phyloP scores from a whole-genome alignment of 2,888 invertebrate species.

The Agriotes lineatus region DNA sequence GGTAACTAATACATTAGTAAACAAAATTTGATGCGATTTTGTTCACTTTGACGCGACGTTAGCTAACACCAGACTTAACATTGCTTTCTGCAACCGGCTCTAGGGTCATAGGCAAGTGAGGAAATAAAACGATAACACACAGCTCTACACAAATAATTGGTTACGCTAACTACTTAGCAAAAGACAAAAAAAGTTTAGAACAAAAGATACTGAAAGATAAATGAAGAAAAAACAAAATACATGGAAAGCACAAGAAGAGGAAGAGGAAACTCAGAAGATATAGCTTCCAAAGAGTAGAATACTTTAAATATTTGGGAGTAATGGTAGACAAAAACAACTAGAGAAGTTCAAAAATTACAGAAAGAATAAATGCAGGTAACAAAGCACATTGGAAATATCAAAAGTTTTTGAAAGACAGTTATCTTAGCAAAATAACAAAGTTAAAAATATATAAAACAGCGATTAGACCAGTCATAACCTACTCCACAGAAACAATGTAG shows the following conservation, averaged over 20 bases:
- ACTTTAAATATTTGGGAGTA: neutral
- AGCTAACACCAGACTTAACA: too few species aligned
- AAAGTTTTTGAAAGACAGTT: too few species aligned
- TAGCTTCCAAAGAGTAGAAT: neutral
- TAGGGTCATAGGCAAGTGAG: neutral
- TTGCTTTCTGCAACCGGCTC: too few species aligned
- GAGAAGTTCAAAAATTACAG: too few species aligned
- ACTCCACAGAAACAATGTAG: neutral
- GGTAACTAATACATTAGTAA: too few species aligned
- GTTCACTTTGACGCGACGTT: too few species aligned
- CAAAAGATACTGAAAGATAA: neutral
- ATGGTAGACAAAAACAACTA: neutral
- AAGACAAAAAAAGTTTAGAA: neutral
- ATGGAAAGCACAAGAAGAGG: neutral
- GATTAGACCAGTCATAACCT: neutral
- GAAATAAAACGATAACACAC: neutral
- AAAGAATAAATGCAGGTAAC: neutral
- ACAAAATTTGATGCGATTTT: too few species aligned
- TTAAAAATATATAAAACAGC: neutral
- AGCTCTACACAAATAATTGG: conserved; percentile 3
- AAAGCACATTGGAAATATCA: neutral
- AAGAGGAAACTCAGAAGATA: neutral
- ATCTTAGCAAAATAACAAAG: too few species aligned
- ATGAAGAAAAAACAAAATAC: neutral
- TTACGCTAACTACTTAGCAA: neutral